Evolutionary conservation across 2,797 vertebrate genomes (phyloP).

Genomic region (Urocyon cinereoargenteus): DNA sequence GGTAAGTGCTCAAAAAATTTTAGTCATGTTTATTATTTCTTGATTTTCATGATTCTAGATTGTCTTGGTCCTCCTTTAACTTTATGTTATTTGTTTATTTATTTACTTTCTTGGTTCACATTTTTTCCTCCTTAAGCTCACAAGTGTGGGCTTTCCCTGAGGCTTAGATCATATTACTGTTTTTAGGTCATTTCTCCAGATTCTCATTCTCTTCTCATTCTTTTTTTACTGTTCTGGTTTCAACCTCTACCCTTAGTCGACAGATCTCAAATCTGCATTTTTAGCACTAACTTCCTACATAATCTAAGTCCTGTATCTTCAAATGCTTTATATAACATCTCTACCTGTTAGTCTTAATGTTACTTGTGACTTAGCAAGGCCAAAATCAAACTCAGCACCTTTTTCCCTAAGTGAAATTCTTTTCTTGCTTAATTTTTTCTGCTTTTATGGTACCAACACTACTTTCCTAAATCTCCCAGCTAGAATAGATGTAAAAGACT

Average conservation of each 20-base stretch:
- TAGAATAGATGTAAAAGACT: background rate
- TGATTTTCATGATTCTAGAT: background rate
- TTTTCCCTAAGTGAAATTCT: conserved; percentile 30
- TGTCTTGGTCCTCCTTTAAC: background rate
- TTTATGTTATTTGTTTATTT: background rate
- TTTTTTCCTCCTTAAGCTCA: background rate
- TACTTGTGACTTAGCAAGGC: background rate
- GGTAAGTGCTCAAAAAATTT: background rate
- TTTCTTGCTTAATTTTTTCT: background rate
- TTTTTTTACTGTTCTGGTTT: background rate
- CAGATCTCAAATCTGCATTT: background rate
- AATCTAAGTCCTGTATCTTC: background rate
- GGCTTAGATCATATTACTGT: background rate
- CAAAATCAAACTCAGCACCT: background rate
- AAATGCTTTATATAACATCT: background rate
- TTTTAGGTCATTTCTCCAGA: background rate
- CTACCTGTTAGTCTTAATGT: background rate
- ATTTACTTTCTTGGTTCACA: background rate
- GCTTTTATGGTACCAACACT: background rate
- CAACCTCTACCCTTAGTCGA: background rate
- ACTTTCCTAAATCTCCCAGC: background rate
- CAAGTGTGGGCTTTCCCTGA: too few relatives aligned
- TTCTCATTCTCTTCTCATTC: background rate
- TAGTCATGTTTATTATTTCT: background rate
- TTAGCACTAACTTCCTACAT: background rate